A percentile compares a stretch with the other conserved stretches of the same genome.
phyloP scores from a whole-genome alignment of 2,797 vertebrate species.

The Peromyscus nudipes region DNA sequence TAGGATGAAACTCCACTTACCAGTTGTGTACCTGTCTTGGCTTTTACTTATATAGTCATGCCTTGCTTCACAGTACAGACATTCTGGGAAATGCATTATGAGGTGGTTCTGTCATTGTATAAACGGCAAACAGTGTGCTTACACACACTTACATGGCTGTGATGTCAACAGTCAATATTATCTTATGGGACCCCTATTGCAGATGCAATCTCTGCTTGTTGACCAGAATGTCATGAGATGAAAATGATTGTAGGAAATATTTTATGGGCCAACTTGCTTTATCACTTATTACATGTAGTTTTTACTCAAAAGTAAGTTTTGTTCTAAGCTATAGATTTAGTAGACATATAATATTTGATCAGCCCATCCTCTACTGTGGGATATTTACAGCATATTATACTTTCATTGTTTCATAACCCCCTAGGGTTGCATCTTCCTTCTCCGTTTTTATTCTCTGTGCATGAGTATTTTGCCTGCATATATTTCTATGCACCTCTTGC shows the following conservation, averaged over 20 bases:
- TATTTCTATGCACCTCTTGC: neutral
- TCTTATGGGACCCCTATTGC: neutral
- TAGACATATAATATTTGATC: conserved; percentile 28
- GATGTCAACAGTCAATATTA: neutral
- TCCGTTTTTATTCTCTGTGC: conserved; percentile 25
- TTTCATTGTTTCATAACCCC: conserved; percentile 23
- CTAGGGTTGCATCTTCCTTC: conserved; percentile 20
- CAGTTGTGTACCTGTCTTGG: neutral
- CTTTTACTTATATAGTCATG: neutral
- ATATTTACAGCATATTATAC: conserved; percentile 24
- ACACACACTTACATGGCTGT: neutral
- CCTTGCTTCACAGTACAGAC: neutral
- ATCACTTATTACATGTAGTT: neutral
- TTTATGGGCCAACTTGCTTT: conserved; percentile 29
- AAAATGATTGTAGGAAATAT: neutral
- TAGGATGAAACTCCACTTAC: neutral
- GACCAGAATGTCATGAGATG: neutral
- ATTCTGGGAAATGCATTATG: neutral
- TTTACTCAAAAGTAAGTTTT: conserved; percentile 34
- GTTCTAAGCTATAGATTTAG: conserved; percentile 58
- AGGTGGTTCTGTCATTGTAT: neutral
- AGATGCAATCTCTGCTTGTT: neutral
- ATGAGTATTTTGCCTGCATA: neutral
- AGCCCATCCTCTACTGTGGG: neutral
- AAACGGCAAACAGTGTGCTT: neutral